These are phyloP conservation scores for Ganaspis brasiliensis DNA, from an alignment of 2,888 invertebrate species.

Conservation along the genomic window DNA sequence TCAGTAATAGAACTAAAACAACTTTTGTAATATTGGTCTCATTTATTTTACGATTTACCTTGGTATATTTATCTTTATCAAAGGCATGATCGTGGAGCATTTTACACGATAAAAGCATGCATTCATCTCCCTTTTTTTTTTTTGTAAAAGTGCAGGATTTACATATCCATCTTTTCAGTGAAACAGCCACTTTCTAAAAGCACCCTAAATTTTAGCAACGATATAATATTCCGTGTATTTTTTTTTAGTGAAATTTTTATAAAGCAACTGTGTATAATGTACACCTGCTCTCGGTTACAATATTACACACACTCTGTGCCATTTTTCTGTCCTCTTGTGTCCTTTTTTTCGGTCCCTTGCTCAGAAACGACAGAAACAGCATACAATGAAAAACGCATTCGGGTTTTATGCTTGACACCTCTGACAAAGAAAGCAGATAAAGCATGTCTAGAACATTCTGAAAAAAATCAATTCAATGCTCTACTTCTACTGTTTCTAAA, in stretches of 20 bases:
- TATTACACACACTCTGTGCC: neutral
- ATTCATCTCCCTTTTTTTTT: slow-evolving; percentile 7
- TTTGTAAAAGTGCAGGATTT: slow-evolving; percentile 8
- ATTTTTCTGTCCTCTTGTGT: neutral
- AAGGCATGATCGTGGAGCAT: slow-evolving; percentile 1
- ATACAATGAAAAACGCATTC: slow-evolving; percentile 32
- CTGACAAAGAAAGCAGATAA: slow-evolving; percentile 18
- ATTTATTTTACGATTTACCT: neutral
- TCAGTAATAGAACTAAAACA: neutral
- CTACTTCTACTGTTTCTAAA: slow-evolving; percentile 10
- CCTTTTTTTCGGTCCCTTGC: neutral
- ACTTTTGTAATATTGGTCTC: neutral
- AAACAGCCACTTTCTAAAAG: slow-evolving; percentile 14
- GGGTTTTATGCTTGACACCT: slow-evolving; percentile 22
- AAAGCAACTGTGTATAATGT: slow-evolving; percentile 16
- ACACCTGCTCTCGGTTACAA: slow-evolving; percentile 14
- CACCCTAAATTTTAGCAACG: slow-evolving; percentile 19
- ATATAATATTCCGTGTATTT: neutral
- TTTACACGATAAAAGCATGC: slow-evolving; percentile 20
- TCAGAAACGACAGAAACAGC: slow-evolving; percentile 11
- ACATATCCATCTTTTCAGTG: slow-evolving; percentile 24
- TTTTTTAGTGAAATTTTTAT: slow-evolving; percentile 31
- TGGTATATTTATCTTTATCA: slow-evolving; percentile 3
- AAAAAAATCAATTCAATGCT: slow-evolving; percentile 24
- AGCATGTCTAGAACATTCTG: slow-evolving; percentile 7